A percentile compares a stretch with the other conserved stretches of the same genome.
Conservation (phyloP, 2,888 invertebrate species). For the Apotomis capreana region DNA sequence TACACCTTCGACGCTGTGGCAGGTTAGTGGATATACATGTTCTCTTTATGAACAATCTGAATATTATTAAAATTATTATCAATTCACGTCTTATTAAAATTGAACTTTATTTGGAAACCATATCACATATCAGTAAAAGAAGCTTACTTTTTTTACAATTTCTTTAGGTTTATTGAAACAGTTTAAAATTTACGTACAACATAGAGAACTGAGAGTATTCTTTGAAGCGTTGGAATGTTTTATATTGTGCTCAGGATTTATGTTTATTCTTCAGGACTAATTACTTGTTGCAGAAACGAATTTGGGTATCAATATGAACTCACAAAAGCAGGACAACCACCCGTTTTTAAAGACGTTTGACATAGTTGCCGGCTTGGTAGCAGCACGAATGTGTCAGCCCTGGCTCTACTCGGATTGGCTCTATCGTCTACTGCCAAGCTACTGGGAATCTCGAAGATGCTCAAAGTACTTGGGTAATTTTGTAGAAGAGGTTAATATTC, state of each 20-base stretch:
- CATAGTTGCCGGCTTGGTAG: not conserved
- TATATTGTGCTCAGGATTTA: not conserved
- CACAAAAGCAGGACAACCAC: slow-evolving; percentile 5
- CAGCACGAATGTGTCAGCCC: not conserved
- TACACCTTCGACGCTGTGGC: no score
- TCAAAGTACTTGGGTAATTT: slow-evolving; percentile 1
- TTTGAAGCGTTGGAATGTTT: not conserved
- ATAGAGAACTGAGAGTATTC: no score
- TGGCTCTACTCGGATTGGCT: slow-evolving; percentile 7
- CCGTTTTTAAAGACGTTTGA: slow-evolving; percentile 7
- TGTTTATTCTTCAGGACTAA: not conserved
- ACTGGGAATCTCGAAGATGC: not conserved
- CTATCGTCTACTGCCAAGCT: slow-evolving; percentile 16
- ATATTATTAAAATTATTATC: no score
- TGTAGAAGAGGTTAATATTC: not conserved
- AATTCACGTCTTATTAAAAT: no score
- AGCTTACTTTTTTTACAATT: no score
- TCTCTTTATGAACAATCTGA: no score
- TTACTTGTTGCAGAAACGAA: slow-evolving; percentile 2
- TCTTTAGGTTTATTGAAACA: no score
- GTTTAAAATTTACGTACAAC: no score
- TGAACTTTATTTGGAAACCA: no score
- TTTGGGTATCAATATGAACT: slow-evolving; percentile 18
- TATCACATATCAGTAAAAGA: no score
- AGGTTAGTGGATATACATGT: no score